Conservation (phyloP, 2,888 invertebrate species). For the Pecten maximus region DNA sequence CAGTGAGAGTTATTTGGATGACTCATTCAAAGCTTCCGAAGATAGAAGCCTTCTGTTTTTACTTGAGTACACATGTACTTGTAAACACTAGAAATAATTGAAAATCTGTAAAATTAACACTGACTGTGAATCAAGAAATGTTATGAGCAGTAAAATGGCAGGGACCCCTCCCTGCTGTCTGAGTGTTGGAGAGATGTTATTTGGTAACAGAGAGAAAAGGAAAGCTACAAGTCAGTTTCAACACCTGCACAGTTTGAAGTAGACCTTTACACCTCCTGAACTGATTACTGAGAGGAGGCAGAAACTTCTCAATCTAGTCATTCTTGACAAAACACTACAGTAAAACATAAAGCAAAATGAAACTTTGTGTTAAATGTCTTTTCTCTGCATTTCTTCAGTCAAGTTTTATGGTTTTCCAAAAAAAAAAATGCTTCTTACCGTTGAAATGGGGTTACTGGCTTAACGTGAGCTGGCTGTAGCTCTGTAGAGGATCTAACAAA, state of each 20-base stretch:
- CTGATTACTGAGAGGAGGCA: neutral
- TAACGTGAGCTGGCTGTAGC: too few relatives aligned
- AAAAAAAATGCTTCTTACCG: neutral
- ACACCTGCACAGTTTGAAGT: slow-evolving; percentile 35
- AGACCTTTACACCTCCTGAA: neutral
- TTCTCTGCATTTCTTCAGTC: neutral
- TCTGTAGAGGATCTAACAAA: too few relatives aligned
- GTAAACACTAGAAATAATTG: slow-evolving; percentile 24
- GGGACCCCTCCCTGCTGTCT: slow-evolving; percentile 16
- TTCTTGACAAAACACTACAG: slow-evolving; percentile 1
- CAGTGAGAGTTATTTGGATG: neutral
- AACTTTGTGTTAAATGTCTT: neutral
- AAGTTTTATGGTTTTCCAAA: neutral
- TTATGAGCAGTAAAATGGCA: neutral
- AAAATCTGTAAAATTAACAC: slow-evolving; percentile 25
- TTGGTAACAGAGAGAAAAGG: neutral
- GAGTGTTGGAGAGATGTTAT: neutral
- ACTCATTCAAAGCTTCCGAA: neutral
- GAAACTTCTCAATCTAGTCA: neutral
- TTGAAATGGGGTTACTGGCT: neutral
- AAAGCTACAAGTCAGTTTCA: neutral
- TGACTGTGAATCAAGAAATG: neutral
- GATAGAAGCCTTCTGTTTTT: slow-evolving; percentile 24
- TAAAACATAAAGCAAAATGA: neutral
- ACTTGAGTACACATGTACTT: slow-evolving; percentile 28